These are phyloP conservation scores for Myotis davidii DNA, from an alignment of 2,113 vertebrate species.

Conservation along the genomic window DNA sequence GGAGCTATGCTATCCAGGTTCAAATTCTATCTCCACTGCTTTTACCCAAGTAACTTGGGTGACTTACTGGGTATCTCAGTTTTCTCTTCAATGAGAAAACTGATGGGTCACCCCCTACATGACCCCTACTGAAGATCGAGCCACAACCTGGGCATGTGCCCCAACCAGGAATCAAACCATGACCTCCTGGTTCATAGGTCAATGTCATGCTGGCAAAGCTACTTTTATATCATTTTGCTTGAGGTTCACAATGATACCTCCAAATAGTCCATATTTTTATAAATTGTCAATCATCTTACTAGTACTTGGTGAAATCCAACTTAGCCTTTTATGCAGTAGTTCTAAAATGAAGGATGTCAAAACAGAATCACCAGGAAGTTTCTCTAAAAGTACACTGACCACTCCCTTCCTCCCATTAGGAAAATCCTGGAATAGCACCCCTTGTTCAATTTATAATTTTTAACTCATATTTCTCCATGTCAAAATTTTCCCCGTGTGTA, in stretches of 20 bases:
- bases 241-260: not conserved
- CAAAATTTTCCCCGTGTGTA: not conserved
- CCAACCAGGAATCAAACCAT: too few species aligned
- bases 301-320: not conserved
- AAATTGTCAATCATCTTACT: not conserved
- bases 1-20: not conserved
- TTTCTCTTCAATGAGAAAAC: not conserved
- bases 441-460: not conserved
- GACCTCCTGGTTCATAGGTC: too few species aligned
- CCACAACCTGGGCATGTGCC: too few species aligned
- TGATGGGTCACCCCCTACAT: too few species aligned
- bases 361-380: not conserved
- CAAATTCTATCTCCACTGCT: not conserved
- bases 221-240: constrained; percentile 18
- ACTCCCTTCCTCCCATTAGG: not conserved
- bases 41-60: not conserved
- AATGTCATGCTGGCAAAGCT: rapidly evolving
- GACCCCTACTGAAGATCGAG: too few species aligned
- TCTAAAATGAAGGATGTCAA: constrained; percentile 1
- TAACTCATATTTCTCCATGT: not conserved
- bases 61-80: not conserved
- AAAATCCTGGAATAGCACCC: not conserved
- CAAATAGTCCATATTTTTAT: not conserved
- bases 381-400: not conserved
- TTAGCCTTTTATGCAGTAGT: not conserved